Evolutionary conservation across 2,888 invertebrate species (phyloP), one percentile per base, ranked within the genome.

Genomic region (Parnassius mnemosyne): DNA sequence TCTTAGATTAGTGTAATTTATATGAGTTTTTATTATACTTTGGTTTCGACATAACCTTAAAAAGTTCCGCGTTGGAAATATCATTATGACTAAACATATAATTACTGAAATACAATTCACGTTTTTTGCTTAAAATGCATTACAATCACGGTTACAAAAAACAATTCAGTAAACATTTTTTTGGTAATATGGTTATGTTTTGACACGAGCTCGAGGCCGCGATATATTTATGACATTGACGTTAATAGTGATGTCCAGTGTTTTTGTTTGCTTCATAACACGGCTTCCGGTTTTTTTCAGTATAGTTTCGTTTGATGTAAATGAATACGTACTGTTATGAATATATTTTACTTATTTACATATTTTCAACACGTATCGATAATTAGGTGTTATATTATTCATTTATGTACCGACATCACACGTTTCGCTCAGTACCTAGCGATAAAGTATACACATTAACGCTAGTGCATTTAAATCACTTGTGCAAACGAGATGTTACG

Each of bases 31-130:
- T 57, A 77, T 70, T 69, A 77, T 57, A 70, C 66, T 75, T 67
- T 77, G 80, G 65, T 73, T 75, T 52, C 80, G 77, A 79, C 79
- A 81, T 88, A 92, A 89, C 89, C 89, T 89, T 73, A 86, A 87
- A 81, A 85, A 68, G 52, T 73, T 77, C 60, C 75, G 79, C 66
- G 80, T 73, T 53, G 81, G 71, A 72, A 80, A 81, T 52, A 82
- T 69, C 85, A 86, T 87, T 63, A 58, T 67, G 67, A 57, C 52
- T 64, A 58, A 59, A 53, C 60, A 55, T 52, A 52, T 49, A 64
- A 60, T 46, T 53, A 34, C 34, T 34, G 7, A 54, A 53, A 50
- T 16, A 34, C 53, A 49, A 46, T 59, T 55, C 51, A 47, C 56
- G 53, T 61, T 55, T 63, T 57, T 53, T 46, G n/a, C 44, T 58